Conservation (phyloP, 2,113 vertebrate species). For the Montifringilla adamsi region DNA sequence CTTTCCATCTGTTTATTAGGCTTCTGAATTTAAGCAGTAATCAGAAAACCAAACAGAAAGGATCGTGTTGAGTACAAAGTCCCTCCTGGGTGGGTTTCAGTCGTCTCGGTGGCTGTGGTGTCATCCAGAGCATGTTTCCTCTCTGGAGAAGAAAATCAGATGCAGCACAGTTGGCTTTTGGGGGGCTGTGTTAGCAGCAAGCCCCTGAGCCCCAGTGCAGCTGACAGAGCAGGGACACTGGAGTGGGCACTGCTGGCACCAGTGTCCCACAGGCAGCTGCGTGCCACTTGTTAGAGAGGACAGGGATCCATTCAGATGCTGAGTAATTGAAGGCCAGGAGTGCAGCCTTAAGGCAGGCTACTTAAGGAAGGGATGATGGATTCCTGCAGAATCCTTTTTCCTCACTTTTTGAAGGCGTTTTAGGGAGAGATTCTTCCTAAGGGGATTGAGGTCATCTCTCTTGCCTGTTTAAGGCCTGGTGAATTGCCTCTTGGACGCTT, state of each 20-base stretch:
- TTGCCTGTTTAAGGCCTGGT: neutral
- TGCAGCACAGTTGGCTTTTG: neutral
- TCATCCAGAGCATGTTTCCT: rapidly evolving
- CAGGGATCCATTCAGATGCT: neutral
- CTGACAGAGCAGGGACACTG: neutral
- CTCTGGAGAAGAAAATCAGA: neutral
- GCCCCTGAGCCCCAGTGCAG: rapidly evolving
- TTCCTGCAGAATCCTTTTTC: slow-evolving; percentile 17
- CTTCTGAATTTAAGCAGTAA: neutral
- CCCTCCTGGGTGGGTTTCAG: neutral
- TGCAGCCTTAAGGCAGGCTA: neutral
- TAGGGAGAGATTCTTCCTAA: slow-evolving; percentile 8
- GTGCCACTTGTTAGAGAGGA: neutral
- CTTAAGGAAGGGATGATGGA: neutral
- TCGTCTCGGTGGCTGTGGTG: rapidly evolving
- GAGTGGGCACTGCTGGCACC: rapidly evolving
- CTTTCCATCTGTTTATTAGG: neutral
- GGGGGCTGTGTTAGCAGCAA: neutral
- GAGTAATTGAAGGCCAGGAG: neutral
- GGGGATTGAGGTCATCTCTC: slow-evolving; percentile 44
- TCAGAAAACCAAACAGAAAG: neutral
- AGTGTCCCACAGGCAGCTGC: rapidly evolving
- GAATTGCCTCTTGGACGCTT: slow-evolving; percentile 46
- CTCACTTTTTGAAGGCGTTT: neutral
- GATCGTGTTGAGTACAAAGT: rapidly evolving